Percentiles rank a stretch among this genome's conserved stretches.
phyloP scores from a whole-genome alignment of 2,797 vertebrate species.

The Siniperca undulata region DNA sequence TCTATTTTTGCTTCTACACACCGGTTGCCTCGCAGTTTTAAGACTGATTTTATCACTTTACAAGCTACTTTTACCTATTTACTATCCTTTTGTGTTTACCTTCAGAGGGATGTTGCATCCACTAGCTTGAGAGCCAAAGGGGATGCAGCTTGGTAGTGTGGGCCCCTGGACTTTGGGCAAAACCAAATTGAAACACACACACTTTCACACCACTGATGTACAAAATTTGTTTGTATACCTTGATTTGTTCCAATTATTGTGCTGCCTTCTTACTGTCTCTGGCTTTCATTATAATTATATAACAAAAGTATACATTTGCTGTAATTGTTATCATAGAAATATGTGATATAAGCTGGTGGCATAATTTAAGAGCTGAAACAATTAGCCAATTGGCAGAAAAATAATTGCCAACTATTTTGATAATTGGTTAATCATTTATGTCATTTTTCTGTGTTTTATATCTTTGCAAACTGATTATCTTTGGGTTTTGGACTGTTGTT shows the following conservation, averaged over 20 bases:
- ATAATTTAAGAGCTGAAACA: not conserved
- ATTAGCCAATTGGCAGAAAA: not conserved
- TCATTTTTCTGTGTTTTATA: not conserved
- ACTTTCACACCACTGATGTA: not conserved
- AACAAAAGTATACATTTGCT: not conserved
- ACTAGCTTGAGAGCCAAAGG: not conserved
- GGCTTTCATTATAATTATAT: not conserved
- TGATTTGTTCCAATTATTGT: not conserved
- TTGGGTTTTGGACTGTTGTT: too few relatives aligned
- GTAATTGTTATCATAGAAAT: not conserved
- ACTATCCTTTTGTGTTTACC: conserved; percentile 20
- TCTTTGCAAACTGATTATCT: too few relatives aligned
- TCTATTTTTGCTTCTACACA: conserved; percentile 12
- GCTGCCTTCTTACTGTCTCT: not conserved
- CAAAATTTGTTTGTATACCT: not conserved
- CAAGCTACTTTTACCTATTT: conserved; percentile 6
- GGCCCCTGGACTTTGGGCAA: not conserved
- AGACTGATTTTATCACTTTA: conserved; percentile 23
- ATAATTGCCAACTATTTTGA: not conserved
- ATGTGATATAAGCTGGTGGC: not conserved
- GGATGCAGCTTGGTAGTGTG: conserved; percentile 2
- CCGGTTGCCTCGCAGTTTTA: not conserved
- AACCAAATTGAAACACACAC: conserved; percentile 1
- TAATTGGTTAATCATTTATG: not conserved
- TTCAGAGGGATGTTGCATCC: conserved; percentile 10